A percentile compares a stretch with the other conserved stretches of the same genome.
phyloP scores from a whole-genome alignment of 2,888 invertebrate species.

The Phrixothrix hirtus region DNA sequence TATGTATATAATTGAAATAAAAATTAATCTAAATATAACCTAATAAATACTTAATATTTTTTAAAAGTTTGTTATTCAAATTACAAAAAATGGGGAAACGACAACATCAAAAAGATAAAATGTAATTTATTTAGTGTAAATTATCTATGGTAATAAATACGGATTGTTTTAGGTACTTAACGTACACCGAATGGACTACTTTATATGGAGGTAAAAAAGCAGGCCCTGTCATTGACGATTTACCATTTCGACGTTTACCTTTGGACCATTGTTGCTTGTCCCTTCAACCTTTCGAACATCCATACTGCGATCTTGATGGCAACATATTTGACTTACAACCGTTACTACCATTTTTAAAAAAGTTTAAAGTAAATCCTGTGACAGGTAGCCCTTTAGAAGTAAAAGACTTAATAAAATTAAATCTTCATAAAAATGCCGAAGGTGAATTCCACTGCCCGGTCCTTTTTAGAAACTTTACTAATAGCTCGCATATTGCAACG shows the following conservation, averaged over 20 bases:
- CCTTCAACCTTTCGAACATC: constrained; percentile 88
- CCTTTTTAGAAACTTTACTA: constrained; percentile 88
- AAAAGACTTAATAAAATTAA: constrained; percentile 81
- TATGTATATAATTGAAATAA: too few species aligned
- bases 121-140: constrained; percentile 59
- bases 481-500: constrained; percentile 91
- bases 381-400: constrained; percentile 86
- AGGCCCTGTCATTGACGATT: constrained; percentile 70
- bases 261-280: constrained; percentile 91
- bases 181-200: constrained; percentile 87
- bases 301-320: constrained; percentile 88
- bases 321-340: constrained; percentile 92
- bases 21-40: too few species aligned
- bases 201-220: constrained; percentile 84
- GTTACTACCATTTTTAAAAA: constrained; percentile 83
- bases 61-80: neutral
- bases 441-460: constrained; percentile 92
- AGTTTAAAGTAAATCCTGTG: constrained; percentile 91
- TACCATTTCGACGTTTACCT: constrained; percentile 88
- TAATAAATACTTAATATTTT: too few species aligned
- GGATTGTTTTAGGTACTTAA: constrained; percentile 73
- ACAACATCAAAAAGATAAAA: constrained; percentile 94
- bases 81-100: constrained; percentile 82
- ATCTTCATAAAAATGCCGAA: constrained; percentile 84
- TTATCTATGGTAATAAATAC: constrained; percentile 11